Base-by-base conservation (phyloP, 2,797 vertebrate species). In the Microchirus variegatus region DNA sequence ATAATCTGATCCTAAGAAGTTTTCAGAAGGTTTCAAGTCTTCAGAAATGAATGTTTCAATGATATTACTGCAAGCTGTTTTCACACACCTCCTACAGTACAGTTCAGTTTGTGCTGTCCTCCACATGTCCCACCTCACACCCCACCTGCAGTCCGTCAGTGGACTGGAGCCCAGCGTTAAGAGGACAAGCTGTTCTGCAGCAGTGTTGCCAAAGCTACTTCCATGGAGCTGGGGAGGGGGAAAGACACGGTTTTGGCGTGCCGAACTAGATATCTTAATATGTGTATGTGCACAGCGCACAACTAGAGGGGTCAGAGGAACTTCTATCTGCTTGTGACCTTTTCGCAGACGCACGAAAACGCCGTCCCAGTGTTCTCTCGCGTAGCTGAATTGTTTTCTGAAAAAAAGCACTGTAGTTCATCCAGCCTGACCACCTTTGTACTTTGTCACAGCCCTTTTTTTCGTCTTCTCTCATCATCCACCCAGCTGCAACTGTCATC, bases 401-500 rank as follows among this genome's bases (percentile, higher is more conserved):
- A 36, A 19, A 41, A 41, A 43, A 73, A 46, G 70, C 53, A 47
- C 41, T 31, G 40, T 53, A 67, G 52, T 71, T 61, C 63, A 47
- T 82, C 47, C 63, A 67, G 64, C 76, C 48, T 60, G 73, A 61
- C 76, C 71, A 60, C 49, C 53, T 55, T 71, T 57, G 52, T 67
- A 68, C 38, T 68, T 55, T 68, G 75, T 70, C 70, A 66, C 70
- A 4, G 52, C 44, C 54, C 68, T 49, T 59, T 80, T 80, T 77
- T 82, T 73, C 50, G 61, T 70, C 53, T 35, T 80, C 82, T 69
- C 70, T 80, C 85, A 81, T 85, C 75, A 45, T 83, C 78, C 67
- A 68, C 73, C 73, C 84, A 83, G 87, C 86, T 87, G 81, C 84
- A 85, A 77, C 80, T 82, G 85, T 85, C 85, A 75, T 71, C 74